Evolutionary conservation across 2,888 invertebrate genomes (phyloP), one percentile per base, ranked within the genome.

Genomic region (Machimus atricapillus): DNA sequence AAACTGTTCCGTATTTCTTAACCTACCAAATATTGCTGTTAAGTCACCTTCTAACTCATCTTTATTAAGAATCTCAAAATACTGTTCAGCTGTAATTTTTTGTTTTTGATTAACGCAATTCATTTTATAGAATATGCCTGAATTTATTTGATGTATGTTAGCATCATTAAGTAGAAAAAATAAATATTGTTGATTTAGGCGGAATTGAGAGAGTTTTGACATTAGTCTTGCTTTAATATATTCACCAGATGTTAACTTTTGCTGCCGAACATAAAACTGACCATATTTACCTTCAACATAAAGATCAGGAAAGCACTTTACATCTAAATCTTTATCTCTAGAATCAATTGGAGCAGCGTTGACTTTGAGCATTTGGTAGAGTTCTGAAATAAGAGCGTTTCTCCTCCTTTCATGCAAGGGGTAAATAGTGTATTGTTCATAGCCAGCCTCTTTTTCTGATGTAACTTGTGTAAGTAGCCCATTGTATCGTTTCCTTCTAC

Each of bases 111-210:
- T 23, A n/a, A n/a, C n/a, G n/a, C n/a, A 76, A 88, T 90, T 90
- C 81, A 90, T 86, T 89, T 90, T 90, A 87, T 90, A 89, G 85
- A 89, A 90, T 27, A 90, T 90, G 16, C 90, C 89, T 31, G 89
- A 87, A 82, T 88, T 89, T 31, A 31, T 31, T 31, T 31, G 31
- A 31, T 3, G 31, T 31, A 56, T 88, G 79, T 90, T 90, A 37
- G 86, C 87, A 79, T 90, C 87, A 85, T 89, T 87, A 56, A 90
- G 87, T 77, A 89, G 88, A 87, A 87, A 90, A 88, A 90, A 90
- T 40, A 5, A 90, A 82, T 82, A 82, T 82, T 82, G 82, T 56
- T 56, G 87, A 88, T 90, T 89, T 34, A 89, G 85, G 56, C 90
- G 87, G 87, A 90, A 91, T 82, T 88, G 85, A n/a, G 89, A 74